Conservation (phyloP, 1,140 invertebrate genomes). For the Calosoma granatense region DNA sequence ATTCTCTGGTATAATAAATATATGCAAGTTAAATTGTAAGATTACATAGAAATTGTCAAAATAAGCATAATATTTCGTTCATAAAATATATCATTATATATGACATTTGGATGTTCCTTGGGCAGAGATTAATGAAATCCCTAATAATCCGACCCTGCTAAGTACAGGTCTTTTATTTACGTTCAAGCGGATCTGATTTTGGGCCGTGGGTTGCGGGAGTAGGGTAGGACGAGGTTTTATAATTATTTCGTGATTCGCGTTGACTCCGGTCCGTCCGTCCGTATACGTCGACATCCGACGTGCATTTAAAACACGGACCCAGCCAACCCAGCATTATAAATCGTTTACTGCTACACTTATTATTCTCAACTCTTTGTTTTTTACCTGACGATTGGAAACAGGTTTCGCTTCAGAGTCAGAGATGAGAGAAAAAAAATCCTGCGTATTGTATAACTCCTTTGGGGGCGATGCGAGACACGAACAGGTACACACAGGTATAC, state of each 20-base stretch:
- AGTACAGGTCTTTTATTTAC: background rate
- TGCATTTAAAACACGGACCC: no score
- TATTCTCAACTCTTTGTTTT: no score
- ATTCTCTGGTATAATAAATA: no score
- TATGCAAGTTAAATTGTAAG: no score
- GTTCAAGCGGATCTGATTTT: background rate
- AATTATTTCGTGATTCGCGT: background rate
- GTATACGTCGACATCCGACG: no score
- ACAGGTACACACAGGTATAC: background rate
- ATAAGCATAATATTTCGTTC: no score
- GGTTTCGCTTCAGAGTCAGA: background rate
- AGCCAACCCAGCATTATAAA: background rate
- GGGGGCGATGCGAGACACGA: background rate
- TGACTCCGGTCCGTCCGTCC: background rate
- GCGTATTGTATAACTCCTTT: slow-evolving; percentile 1
- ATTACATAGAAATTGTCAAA: no score
- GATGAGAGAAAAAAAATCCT: background rate
- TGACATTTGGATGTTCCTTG: no score
- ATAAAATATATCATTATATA: background rate
- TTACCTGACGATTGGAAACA: slow-evolving; percentile 1
- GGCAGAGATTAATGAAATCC: background rate
- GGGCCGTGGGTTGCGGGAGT: no score
- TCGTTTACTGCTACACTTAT: background rate
- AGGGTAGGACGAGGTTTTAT: background rate
- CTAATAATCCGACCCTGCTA: background rate